These are phyloP conservation scores for Limnodromus scolopaceus DNA, from an alignment of 2,797 vertebrate genomes.

Conservation along the genomic window DNA sequence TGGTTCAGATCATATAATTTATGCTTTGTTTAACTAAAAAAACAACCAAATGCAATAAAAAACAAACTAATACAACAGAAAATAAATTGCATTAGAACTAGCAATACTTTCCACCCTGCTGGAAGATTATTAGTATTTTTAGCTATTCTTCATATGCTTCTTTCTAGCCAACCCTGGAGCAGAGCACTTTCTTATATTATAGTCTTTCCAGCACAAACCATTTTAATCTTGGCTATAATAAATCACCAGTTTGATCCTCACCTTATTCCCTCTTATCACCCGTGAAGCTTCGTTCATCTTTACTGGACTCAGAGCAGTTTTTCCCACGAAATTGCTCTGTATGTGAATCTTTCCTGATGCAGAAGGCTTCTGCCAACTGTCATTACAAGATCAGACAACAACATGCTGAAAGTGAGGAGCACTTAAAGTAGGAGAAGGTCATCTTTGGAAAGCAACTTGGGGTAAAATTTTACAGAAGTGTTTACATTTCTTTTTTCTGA, in stretches of 20 bases:
- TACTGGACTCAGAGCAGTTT: conserved; percentile 17
- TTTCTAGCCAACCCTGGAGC: background rate
- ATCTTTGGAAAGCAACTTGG: background rate
- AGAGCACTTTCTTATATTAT: background rate
- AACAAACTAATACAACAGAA: background rate
- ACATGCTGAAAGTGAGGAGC: background rate
- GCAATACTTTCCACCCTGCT: background rate
- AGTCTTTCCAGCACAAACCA: conserved; percentile 14
- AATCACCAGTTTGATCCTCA: conserved; percentile 3
- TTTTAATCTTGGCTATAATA: conserved; percentile 26
- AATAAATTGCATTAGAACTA: background rate
- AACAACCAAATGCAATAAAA: background rate
- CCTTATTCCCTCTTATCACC: background rate
- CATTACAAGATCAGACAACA: background rate
- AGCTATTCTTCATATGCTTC: background rate
- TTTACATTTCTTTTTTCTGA: background rate
- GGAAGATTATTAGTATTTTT: background rate
- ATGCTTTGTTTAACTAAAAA: background rate
- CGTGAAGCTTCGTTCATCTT: conserved; percentile 26
- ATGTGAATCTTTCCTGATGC: background rate
- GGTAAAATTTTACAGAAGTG: background rate
- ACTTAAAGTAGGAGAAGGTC: background rate
- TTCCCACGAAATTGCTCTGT: background rate
- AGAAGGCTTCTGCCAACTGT: background rate
- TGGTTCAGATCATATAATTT: background rate